phyloP scores from a whole-genome alignment of 30 jellyfish, hydroid and myxozoan species.

The Aurelia sp. region DNA sequence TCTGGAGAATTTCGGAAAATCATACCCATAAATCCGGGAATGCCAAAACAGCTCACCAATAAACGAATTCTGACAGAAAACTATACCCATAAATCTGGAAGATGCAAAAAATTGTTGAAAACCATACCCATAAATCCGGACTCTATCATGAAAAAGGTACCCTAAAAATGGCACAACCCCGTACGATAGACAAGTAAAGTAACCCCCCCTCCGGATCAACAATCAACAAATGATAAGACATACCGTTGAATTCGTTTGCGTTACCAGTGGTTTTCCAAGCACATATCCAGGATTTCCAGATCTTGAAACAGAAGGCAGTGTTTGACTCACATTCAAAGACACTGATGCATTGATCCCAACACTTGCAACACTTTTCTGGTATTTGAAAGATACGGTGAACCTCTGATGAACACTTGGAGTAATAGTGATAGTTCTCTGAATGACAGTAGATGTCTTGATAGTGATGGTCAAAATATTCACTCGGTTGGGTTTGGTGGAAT shows the following conservation, averaged over 20 bases:
- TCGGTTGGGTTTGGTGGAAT: neutral
- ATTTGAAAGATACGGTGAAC: slow-evolving; percentile 51
- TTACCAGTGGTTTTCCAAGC: slow-evolving; percentile 60
- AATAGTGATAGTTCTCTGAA: slow-evolving; percentile 12
- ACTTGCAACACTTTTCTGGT: neutral
- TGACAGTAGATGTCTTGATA: slow-evolving; percentile 46
- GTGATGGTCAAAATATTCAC: slow-evolving; percentile 26
- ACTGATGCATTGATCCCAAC: slow-evolving; percentile 20
- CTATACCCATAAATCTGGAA: too few relatives aligned
- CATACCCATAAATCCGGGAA: too few relatives aligned
- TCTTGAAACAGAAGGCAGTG: slow-evolving; percentile 26
- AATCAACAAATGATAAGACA: too few relatives aligned
- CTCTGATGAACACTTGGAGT: slow-evolving; percentile 47
- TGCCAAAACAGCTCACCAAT: too few relatives aligned
- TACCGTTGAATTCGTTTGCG: slow-evolving; percentile 50
- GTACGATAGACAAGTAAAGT: too few relatives aligned
- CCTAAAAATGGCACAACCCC: too few relatives aligned
- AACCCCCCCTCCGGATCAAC: too few relatives aligned
- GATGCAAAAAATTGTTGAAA: too few relatives aligned
- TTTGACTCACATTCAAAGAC: slow-evolving; percentile 10
- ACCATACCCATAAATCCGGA: too few relatives aligned
- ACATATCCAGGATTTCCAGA: slow-evolving; percentile 89
- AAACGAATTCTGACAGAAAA: too few relatives aligned
- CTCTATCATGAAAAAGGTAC: too few relatives aligned
- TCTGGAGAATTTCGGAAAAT: too few relatives aligned